phyloP scores from a whole-genome alignment of 2,888 invertebrate species.

The Drosophila pseudotalamancana region DNA sequence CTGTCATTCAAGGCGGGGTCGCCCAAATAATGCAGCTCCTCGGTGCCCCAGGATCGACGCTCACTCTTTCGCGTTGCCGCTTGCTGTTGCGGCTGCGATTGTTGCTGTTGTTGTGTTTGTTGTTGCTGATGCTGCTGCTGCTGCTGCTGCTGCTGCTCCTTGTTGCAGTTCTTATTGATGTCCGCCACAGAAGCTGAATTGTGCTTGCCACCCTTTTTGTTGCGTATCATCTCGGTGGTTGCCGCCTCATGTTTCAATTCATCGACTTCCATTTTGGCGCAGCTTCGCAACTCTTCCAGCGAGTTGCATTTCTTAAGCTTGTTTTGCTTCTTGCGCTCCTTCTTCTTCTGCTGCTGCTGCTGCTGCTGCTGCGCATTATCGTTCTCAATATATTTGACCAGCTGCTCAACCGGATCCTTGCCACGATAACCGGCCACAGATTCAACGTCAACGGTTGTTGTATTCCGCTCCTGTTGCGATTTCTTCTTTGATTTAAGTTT shows the following conservation, averaged over 20 bases:
- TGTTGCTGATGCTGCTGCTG: constrained; percentile 26
- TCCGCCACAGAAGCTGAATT: constrained; percentile 76
- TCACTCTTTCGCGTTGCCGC: constrained; percentile 81
- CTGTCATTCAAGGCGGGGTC: constrained; percentile 41
- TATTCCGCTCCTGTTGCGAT: constrained; percentile 86
- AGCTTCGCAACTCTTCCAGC: constrained; percentile 90
- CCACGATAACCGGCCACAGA: constrained; percentile 92
- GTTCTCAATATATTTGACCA: constrained; percentile 92
- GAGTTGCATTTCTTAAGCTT: constrained; percentile 89
- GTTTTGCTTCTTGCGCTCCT: constrained; percentile 85
- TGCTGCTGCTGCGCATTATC: constrained; percentile 59
- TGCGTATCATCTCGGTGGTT: constrained; percentile 82
- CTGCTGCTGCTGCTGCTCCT: constrained; percentile 46
- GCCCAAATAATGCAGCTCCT: constrained; percentile 85
- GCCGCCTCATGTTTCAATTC: constrained; percentile 83
- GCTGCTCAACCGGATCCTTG: constrained; percentile 90
- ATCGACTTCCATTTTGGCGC: constrained; percentile 90
- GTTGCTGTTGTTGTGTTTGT: constrained; percentile 15
- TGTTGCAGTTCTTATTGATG: constrained; percentile 75
- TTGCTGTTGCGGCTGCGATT: constrained; percentile 16
- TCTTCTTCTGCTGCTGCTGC: constrained; percentile 84
- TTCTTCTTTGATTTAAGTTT: constrained; percentile 85
- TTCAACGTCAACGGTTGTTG: constrained; percentile 84
- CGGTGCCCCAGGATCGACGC: constrained; percentile 89
- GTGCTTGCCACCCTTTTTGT: constrained; percentile 67